Evolutionary conservation across 35 echinoderm and acorn worm species (phyloP).

Genomic region (Lytechinus pictus): DNA sequence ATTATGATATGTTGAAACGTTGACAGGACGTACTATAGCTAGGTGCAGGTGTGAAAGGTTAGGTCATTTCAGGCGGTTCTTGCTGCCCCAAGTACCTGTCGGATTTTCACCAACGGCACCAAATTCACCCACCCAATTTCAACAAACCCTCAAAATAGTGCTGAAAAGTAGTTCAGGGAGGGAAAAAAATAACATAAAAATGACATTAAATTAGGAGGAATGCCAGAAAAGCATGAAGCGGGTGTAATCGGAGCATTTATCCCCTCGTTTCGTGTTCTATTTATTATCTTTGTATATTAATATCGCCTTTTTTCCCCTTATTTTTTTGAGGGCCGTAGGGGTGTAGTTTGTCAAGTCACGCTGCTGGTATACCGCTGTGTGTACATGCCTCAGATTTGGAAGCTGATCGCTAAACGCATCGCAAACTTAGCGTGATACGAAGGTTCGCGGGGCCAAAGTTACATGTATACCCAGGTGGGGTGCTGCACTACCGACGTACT

Average conservation of each 20-base stretch:
- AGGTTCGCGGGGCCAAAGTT: constrained; percentile 42
- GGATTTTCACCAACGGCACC: background rate
- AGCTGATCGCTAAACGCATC: constrained; percentile 45
- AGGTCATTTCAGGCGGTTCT: background rate
- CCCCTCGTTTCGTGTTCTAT: background rate
- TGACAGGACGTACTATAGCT: background rate
- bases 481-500: constrained; percentile 31
- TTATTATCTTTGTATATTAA: background rate
- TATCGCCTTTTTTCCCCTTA: background rate
- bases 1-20: background rate
- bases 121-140: constrained; percentile 18
- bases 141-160: constrained; percentile 24
- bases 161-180: background rate
- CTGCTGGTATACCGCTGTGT: constrained; percentile 47
- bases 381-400: constrained; percentile 42
- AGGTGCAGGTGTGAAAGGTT: background rate
- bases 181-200: background rate
- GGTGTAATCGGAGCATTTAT: background rate
- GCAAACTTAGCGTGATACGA: constrained; percentile 44
- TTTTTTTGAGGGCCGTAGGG: background rate
- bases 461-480: constrained; percentile 45
- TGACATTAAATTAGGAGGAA: constrained; percentile 34
- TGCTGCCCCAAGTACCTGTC: background rate
- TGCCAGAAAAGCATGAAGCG: constrained; percentile 37
- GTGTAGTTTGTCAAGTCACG: constrained; percentile 32